phyloP scores from a whole-genome alignment of 2,797 vertebrate genomes.

The Gallinago stenura region DNA sequence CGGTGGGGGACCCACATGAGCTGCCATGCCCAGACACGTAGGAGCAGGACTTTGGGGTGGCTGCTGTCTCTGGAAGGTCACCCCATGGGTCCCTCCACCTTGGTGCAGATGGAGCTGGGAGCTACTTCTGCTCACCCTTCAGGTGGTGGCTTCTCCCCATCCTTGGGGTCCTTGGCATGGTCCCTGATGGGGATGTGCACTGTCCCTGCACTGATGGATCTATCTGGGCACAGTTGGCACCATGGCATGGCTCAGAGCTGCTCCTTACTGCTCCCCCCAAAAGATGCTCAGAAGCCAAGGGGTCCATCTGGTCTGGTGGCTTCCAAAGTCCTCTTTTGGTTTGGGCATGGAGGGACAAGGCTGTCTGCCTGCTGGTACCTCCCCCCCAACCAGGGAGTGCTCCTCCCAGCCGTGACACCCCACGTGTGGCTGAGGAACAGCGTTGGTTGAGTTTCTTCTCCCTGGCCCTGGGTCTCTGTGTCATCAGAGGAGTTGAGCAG shows the following conservation, averaged over 20 bases:
- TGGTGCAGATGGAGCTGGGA: background rate
- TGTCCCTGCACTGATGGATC: background rate
- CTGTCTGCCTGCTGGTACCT: background rate
- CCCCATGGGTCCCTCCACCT: rapidly evolving
- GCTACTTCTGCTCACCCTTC: background rate
- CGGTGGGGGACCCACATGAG: rapidly evolving
- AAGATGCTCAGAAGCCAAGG: background rate
- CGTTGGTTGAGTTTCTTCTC: rapidly evolving
- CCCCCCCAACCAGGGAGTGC: no score
- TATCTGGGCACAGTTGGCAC: background rate
- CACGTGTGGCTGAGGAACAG: rapidly evolving
- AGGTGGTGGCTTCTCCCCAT: background rate
- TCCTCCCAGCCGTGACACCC: background rate
- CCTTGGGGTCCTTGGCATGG: background rate
- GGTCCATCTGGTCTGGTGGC: background rate
- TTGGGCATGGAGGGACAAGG: background rate
- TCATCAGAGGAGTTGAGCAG: background rate
- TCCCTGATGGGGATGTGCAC: no score
- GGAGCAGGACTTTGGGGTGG: background rate
- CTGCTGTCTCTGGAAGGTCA: background rate
- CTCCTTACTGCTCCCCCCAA: background rate
- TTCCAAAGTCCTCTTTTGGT: background rate
- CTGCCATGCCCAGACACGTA: rapidly evolving
- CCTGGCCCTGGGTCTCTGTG: background rate
- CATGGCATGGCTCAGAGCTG: background rate